Base-by-base conservation (phyloP, 2,888 invertebrate species). In the Agriopis leucophaearia region DNA sequence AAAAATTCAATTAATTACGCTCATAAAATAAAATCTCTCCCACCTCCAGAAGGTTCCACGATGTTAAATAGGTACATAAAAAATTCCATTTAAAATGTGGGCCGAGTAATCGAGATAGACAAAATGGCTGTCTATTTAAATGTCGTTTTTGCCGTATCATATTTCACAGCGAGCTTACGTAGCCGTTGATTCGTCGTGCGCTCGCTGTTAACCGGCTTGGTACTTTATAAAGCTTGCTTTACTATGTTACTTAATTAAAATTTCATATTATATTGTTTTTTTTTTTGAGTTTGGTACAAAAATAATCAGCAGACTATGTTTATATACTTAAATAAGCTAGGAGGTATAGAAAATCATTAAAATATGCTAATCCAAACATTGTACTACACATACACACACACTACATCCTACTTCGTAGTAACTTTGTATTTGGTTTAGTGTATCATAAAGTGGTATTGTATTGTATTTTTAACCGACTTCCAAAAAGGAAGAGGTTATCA, bases 31-130 rank as follows among this genome's bases (percentile, higher is more conserved):
- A 13, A 54, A 54, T 48, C 2, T 61, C n/a, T 56, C 0, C 10
- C 45, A 15, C 40, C 55, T 44, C 54, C 38, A 64, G 51, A 57
- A 56, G 27, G 48, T 38, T 51, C 51, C 44, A 48, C 50, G 16
- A 13, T 42, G 56, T 62, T 44, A 45, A 58, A 58, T 52, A 40
- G 59, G 59, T 35, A 38, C 45, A 58, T 45, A n/a, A 59, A 61
- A 56, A 61, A 51, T 50, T 60, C 36, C 16, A 60, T 61, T 61
- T 60, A 12, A 57, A 60, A 65, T 58, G 66, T 63, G 62, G 27
- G 13, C 48, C 58, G 16, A 54, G 62, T 63, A 66, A 66, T 62
- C 51, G 62, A 62, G 61, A 36, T 52, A 62, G 58, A 67, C 54
- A 63, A 59, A 59, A 67, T 67, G n/a, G 57, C 52, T 47, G 54